phyloP scores from a whole-genome alignment of 2,113 vertebrate genomes.

The Riparia riparia region DNA sequence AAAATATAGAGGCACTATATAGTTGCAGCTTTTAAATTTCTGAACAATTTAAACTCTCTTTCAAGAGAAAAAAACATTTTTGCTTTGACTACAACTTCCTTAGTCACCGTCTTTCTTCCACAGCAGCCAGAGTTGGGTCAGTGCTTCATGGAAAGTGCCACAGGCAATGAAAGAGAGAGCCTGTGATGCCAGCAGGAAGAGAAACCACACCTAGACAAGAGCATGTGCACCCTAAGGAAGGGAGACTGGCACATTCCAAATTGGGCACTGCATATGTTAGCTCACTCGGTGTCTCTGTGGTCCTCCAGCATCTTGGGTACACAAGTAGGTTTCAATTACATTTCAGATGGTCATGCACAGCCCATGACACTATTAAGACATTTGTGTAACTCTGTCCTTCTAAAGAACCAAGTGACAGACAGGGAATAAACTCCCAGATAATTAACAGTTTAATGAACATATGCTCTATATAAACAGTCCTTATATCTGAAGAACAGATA shows the following conservation, averaged over 20 bases:
- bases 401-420: not conserved
- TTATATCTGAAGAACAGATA: not conserved
- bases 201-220: not conserved
- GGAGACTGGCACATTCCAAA: not conserved
- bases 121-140: not conserved
- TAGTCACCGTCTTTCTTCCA: not conserved
- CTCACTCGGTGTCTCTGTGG: not conserved
- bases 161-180: accelerated
- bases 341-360: not conserved
- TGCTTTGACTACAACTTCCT: not conserved
- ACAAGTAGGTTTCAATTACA: not conserved
- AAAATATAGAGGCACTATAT: not conserved
- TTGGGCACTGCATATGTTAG: not conserved
- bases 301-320: not conserved
- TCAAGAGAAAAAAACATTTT: not conserved
- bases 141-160: not conserved
- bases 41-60: not conserved
- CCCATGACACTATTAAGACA: not conserved
- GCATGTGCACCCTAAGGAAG: not conserved
- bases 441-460: not conserved
- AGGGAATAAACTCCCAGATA: not conserved
- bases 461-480: not conserved
- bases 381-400: not conserved
- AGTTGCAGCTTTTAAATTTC: not conserved
- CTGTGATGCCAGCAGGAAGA: not conserved